Percentiles rank a stretch among this genome's conserved stretches.
phyloP scores from a whole-genome alignment of 2,797 vertebrate species.

The Masticophis lateralis region DNA sequence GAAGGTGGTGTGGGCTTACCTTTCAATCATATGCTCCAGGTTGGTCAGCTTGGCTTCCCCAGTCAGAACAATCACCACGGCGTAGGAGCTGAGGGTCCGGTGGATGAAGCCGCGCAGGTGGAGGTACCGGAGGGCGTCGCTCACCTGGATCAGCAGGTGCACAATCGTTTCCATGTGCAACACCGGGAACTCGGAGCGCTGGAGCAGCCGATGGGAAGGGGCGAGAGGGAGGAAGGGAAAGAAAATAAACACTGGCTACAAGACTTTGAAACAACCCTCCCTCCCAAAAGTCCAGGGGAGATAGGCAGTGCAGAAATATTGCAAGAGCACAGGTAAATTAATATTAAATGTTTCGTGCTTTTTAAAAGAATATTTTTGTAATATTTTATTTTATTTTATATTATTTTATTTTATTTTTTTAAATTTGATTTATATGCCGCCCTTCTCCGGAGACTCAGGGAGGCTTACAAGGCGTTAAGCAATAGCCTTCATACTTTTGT shows the following conservation, averaged over 20 bases:
- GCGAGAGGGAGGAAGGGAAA: not conserved
- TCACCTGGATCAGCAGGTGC: slow-evolving; percentile 70
- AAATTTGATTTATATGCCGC: too few species aligned
- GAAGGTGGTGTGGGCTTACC: slow-evolving; percentile 43
- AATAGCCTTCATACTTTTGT: too few species aligned
- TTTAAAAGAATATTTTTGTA: too few species aligned
- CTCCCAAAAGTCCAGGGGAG: not conserved
- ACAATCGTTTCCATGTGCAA: slow-evolving; percentile 69
- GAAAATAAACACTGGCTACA: too few species aligned
- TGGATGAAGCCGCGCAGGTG: slow-evolving; percentile 72
- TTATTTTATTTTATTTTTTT: too few species aligned
- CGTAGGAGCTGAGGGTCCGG: slow-evolving; percentile 70
- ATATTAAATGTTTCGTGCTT: not conserved
- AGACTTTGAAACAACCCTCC: not conserved
- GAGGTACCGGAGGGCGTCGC: slow-evolving; percentile 68
- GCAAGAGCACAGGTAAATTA: not conserved
- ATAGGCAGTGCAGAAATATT: not conserved
- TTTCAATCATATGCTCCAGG: slow-evolving; percentile 76
- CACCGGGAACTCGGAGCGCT: slow-evolving; percentile 73
- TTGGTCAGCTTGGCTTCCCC: slow-evolving; percentile 75
- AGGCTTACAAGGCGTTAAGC: too few species aligned
- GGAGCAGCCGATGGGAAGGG: not conserved
- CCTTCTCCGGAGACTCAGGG: too few species aligned
- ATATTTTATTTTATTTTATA: not conserved
- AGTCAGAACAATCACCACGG: slow-evolving; percentile 68